Evolutionary conservation across 2,888 invertebrate species (phyloP).

Genomic region (Ametastegia equiseti): DNA sequence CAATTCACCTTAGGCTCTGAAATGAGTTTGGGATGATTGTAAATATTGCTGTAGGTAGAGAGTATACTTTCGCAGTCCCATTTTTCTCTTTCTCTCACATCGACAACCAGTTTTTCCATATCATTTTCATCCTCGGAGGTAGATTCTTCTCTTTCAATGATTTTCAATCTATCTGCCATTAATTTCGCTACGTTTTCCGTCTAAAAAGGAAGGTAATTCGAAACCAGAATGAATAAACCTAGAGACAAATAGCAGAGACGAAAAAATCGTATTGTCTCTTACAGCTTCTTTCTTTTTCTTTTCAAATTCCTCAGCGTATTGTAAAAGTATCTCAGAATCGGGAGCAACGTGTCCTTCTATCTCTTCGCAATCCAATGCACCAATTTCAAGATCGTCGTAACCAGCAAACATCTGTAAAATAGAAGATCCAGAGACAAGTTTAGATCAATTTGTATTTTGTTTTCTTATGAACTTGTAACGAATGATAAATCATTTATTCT

Average conservation of each 20-base stretch:
- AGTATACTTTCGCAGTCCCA: slow-evolving; percentile 96
- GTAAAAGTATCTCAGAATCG: slow-evolving; percentile 83
- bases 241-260: background rate
- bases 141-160: slow-evolving; percentile 61
- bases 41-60: slow-evolving; percentile 93
- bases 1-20: slow-evolving; percentile 82
- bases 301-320: slow-evolving; percentile 87
- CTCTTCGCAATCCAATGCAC: slow-evolving; percentile 93
- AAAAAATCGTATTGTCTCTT: slow-evolving; percentile 47
- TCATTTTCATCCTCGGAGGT: slow-evolving; percentile 78
- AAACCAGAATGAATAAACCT: background rate
- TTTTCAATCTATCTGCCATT: slow-evolving; percentile 68
- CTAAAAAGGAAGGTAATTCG: slow-evolving; percentile 54
- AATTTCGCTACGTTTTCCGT: slow-evolving; percentile 66
- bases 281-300: slow-evolving; percentile 77
- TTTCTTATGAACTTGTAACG: background rate
- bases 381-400: slow-evolving; percentile 94
- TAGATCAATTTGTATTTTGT: slow-evolving; percentile 3
- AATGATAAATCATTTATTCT: background rate
- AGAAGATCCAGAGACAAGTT: slow-evolving; percentile 47
- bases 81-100: slow-evolving; percentile 81
- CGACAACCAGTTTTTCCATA: slow-evolving; percentile 80
- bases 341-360: slow-evolving; percentile 88
- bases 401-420: slow-evolving; percentile 83
- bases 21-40: slow-evolving; percentile 95